phyloP scores from a whole-genome alignment of 2,113 vertebrate species.

The Castor canadensis region DNA sequence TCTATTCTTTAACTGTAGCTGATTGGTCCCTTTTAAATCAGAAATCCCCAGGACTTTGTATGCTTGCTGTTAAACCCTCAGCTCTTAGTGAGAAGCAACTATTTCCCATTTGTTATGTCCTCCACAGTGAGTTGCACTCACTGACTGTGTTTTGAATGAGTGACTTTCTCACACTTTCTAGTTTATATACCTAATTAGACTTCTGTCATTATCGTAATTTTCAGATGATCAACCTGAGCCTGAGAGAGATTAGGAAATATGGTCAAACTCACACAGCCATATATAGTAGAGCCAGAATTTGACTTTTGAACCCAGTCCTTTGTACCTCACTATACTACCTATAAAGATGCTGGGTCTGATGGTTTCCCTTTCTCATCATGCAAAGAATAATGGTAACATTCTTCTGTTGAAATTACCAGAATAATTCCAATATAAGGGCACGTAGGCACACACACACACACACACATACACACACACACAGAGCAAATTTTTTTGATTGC shows the following conservation, averaged over 20 bases:
- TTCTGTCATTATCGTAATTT: background rate
- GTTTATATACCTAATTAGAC: background rate
- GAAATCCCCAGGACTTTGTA: background rate
- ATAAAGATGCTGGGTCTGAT: background rate
- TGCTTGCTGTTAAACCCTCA: background rate
- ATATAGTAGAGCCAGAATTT: background rate
- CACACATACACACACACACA: background rate
- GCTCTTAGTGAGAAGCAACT: background rate
- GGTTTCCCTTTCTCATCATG: background rate
- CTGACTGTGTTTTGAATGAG: background rate
- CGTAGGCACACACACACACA: background rate
- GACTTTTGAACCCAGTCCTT: background rate
- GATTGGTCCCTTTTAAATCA: background rate
- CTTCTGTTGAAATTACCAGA: background rate
- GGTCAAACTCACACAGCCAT: rapidly evolving
- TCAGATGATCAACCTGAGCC: background rate
- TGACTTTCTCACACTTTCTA: background rate
- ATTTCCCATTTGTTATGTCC: background rate
- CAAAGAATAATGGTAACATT: background rate
- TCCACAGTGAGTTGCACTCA: background rate
- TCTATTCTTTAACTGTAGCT: background rate
- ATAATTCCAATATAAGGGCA: background rate
- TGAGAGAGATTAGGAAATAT: background rate
- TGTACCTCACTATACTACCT: rapidly evolving
- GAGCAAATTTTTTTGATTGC: background rate